Conservation (phyloP, 2,113 vertebrate species). For the Pteruthius melanotis region DNA sequence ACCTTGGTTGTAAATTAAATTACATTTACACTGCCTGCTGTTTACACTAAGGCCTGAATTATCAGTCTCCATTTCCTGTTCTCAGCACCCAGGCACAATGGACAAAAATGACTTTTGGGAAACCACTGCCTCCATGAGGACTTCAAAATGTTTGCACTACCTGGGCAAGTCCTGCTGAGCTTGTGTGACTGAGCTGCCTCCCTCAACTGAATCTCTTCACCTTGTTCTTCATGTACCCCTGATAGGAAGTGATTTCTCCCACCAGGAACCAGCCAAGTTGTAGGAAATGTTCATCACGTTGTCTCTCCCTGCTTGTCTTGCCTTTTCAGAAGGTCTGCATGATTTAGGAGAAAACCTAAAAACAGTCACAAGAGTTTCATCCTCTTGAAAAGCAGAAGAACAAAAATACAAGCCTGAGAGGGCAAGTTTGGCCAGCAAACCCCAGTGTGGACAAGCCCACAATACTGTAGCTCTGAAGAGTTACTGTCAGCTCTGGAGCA, state of each 20-base stretch:
- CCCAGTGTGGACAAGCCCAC: neutral
- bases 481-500: neutral
- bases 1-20: neutral
- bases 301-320: neutral
- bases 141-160: neutral
- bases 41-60: neutral
- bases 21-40: neutral
- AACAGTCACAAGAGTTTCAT: neutral
- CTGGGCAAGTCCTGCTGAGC: neutral
- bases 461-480: neutral
- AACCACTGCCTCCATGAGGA: neutral
- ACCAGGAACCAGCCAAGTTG: neutral
- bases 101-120: neutral
- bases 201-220: neutral
- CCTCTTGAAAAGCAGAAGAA: neutral
- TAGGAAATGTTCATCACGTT: rapidly evolving
- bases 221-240: neutral
- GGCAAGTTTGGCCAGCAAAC: neutral
- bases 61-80: neutral
- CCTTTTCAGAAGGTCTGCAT: neutral
- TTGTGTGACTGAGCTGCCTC: neutral
- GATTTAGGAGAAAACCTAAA: neutral
- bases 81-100: neutral
- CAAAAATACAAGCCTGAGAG: neutral
- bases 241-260: neutral